Percentiles rank a stretch among this genome's conserved stretches.
phyloP scores from a whole-genome alignment of 2,113 vertebrate species.

The Pollachius pollachius region DNA sequence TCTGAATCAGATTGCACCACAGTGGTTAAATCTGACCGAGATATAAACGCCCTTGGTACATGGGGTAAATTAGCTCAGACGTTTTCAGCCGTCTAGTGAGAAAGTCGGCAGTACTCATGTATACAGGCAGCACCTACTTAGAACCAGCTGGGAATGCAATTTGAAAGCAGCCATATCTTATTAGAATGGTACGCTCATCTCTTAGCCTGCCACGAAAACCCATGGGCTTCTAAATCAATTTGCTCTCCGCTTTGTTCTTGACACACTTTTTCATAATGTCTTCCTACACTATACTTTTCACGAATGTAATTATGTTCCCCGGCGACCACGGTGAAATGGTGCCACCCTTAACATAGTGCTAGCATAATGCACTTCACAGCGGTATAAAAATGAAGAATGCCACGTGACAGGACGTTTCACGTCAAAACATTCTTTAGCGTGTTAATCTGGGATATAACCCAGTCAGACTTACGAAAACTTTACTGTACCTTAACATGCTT shows the following conservation, averaged over 20 bases:
- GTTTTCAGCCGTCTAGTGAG: slow-evolving; percentile 33
- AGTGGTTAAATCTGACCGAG: no score
- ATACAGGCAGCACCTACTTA: slow-evolving; percentile 26
- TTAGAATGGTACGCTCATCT: slow-evolving; percentile 33
- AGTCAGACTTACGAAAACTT: no score
- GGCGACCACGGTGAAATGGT: slow-evolving; percentile 26
- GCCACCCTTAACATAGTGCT: slow-evolving; percentile 22
- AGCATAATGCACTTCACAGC: slow-evolving; percentile 7
- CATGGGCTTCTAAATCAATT: slow-evolving; percentile 29
- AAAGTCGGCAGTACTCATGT: slow-evolving; percentile 20
- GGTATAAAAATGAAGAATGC: no score
- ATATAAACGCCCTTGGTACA: not conserved
- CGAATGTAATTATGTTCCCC: slow-evolving; percentile 27
- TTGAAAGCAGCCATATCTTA: slow-evolving; percentile 43
- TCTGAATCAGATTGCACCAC: no score
- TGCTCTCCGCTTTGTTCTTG: slow-evolving; percentile 43
- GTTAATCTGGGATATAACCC: no score
- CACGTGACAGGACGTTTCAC: no score
- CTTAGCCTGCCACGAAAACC: slow-evolving; percentile 26
- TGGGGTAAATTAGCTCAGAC: slow-evolving; percentile 32
- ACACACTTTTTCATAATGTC: slow-evolving; percentile 37
- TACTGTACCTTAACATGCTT: no score
- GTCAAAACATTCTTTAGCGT: no score
- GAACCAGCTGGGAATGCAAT: slow-evolving; percentile 55
- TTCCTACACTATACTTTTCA: slow-evolving; percentile 7